Conservation (phyloP, 2,888 invertebrate species). For the Pyrocoelia pectoralis region DNA sequence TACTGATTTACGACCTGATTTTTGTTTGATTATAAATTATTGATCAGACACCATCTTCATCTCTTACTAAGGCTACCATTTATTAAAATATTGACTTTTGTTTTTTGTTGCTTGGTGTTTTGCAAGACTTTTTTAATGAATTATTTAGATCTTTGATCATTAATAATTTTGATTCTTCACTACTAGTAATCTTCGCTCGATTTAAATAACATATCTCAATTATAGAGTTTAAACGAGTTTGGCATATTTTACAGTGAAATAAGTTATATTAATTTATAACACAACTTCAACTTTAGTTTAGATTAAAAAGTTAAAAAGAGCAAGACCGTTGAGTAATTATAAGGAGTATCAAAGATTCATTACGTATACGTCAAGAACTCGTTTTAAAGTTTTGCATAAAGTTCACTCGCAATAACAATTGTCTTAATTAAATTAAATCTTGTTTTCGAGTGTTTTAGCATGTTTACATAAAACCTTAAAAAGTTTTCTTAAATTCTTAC, state of each 20-base stretch:
- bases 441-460: background rate
- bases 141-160: no score
- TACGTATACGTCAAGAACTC: background rate
- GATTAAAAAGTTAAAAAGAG: background rate
- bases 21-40: no score
- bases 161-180: no score
- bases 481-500: constrained; percentile 13
- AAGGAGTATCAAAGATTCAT: background rate
- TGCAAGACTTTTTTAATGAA: no score
- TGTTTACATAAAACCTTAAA: constrained; percentile 18
- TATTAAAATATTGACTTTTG: no score
- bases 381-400: constrained; percentile 1
- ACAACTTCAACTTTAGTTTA: background rate
- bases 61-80: no score
- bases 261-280: background rate
- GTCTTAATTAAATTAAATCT: constrained; percentile 19
- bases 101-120: no score
- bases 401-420: background rate
- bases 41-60: no score
- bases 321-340: background rate
- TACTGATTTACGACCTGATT: no score
- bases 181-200: background rate
- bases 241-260: background rate
- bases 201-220: background rate
- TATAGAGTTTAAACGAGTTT: background rate